Evolutionary conservation across 2,113 vertebrate genomes (phyloP).

Genomic region (Pholis gunnellus): DNA sequence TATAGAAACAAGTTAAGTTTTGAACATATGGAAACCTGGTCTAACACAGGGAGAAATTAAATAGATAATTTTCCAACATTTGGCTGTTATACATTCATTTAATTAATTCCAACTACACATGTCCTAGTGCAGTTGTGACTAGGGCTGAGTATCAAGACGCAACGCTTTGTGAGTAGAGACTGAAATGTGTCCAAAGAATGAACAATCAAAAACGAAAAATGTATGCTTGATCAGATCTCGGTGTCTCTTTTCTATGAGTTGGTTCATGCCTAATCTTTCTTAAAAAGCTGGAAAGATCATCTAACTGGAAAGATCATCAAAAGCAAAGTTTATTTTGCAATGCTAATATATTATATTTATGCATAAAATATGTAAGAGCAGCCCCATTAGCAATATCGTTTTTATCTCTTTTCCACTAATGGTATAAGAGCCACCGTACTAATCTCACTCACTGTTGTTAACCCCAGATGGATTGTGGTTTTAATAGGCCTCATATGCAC

Average conservation of each 20-base stretch:
- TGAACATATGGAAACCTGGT: neutral
- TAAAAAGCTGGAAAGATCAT: neutral
- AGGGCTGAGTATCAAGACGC: neutral
- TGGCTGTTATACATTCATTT: neutral
- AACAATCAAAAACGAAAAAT: neutral
- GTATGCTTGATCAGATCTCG: neutral
- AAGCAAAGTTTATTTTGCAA: neutral
- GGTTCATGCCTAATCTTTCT: neutral
- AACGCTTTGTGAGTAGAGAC: neutral
- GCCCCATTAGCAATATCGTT: neutral
- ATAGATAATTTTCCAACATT: neutral
- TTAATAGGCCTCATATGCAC: neutral
- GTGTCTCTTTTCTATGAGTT: neutral
- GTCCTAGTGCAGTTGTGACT: neutral
- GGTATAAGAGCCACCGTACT: neutral
- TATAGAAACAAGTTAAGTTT: neutral
- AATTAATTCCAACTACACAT: neutral
- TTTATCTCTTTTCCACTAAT: neutral
- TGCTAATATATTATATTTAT: neutral
- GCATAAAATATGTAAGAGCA: neutral
- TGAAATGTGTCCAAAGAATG: neutral
- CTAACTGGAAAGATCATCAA: neutral
- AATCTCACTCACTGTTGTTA: neutral
- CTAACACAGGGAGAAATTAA: neutral
- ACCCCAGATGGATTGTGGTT: conserved; percentile 26